Base-by-base conservation (phyloP, 2,113 vertebrate genomes). In the Galbula dea region DNA sequence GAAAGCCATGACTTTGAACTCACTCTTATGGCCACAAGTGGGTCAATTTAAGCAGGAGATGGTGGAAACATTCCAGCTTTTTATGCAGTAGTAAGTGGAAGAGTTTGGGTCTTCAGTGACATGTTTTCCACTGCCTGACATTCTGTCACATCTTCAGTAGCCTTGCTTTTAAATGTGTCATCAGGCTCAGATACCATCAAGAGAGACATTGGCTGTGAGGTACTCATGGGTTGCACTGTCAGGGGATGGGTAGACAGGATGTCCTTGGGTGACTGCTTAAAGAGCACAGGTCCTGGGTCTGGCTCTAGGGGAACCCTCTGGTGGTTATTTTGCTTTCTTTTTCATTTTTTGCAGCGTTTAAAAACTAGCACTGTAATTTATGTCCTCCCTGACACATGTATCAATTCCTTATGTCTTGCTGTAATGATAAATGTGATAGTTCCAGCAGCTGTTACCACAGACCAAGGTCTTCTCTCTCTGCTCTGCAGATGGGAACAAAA, bases 41-140 rank as follows among this genome's bases (percentile, higher is more conserved):
- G 19, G 26, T 71, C 39, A 49, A 22, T 94, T 88, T 71, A 84
- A 71, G 62, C 48, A 66, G 72, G 69, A 91, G n/a, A 41, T 62
- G 67, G 46, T 0, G 1, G 82, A 86, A 96, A 34, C 7, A 3
- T 57, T 96, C 86, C 85, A 93, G 72, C 41, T 85, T 27, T 63
- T 63, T 83, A 29, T 63, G 55, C 34, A 61, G 36, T 14, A 29
- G 43, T n/a, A 34, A 65, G 66, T 45, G 20, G 32, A 73, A 91
- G 48, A 59, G 37, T 76, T 72, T 88, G 41, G 23, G 51, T 72
- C 65, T 57, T 81, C 37, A 57, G 0, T 45, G 23, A 3, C 5
- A 0, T 37, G 23, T 46, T 66, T 81, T 74, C 12, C 6, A 15
- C 16, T 62, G 26, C 16, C 18, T 91, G 45, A 37, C 51, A 71